Evolutionary conservation across 1,140 invertebrate species (phyloP).

Genomic region (Anastatus disparis): DNA sequence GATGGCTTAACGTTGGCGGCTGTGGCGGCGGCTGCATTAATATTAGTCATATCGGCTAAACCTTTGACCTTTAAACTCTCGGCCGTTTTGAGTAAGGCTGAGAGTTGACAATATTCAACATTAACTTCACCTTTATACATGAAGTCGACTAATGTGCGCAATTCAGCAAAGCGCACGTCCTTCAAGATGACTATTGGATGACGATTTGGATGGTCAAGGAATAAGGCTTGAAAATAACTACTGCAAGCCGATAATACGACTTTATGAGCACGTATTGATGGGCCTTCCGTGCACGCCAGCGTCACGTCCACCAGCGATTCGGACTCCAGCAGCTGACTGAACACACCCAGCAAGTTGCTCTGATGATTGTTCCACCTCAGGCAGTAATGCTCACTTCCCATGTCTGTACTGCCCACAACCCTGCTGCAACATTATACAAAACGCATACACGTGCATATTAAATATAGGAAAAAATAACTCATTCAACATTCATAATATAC

Average conservation of each 20-base stretch:
- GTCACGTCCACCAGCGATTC: slow-evolving; percentile 95
- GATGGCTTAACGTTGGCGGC: too few species aligned
- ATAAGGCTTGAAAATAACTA: slow-evolving; percentile 91
- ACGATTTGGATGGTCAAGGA: slow-evolving; percentile 88
- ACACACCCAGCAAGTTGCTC: slow-evolving; percentile 93
- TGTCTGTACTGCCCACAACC: slow-evolving; percentile 86
- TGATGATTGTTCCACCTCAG: slow-evolving; percentile 96
- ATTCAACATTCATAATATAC: not conserved
- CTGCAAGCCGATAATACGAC: slow-evolving; percentile 94
- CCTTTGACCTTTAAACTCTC: slow-evolving; percentile 92
- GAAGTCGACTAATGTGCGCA: slow-evolving; percentile 92
- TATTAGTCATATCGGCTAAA: slow-evolving; percentile 89
- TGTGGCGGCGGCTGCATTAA: slow-evolving; percentile 67
- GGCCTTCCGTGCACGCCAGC: slow-evolving; percentile 92
- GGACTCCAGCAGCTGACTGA: slow-evolving; percentile 93
- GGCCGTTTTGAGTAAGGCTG: slow-evolving; percentile 89
- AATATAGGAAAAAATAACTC: too few species aligned
- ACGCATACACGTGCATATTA: not conserved
- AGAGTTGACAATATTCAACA: slow-evolving; percentile 91
- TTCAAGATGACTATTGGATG: slow-evolving; percentile 94
- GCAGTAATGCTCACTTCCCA: slow-evolving; percentile 96
- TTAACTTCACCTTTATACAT: slow-evolving; percentile 97
- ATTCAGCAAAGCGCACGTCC: slow-evolving; percentile 89
- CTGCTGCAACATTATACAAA: slow-evolving; percentile 68
- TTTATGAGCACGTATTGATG: slow-evolving; percentile 93